Evolutionary conservation across 1,140 invertebrate genomes (phyloP), one percentile per base, ranked within the genome.

Genomic region (Latrodectus geometricus): DNA sequence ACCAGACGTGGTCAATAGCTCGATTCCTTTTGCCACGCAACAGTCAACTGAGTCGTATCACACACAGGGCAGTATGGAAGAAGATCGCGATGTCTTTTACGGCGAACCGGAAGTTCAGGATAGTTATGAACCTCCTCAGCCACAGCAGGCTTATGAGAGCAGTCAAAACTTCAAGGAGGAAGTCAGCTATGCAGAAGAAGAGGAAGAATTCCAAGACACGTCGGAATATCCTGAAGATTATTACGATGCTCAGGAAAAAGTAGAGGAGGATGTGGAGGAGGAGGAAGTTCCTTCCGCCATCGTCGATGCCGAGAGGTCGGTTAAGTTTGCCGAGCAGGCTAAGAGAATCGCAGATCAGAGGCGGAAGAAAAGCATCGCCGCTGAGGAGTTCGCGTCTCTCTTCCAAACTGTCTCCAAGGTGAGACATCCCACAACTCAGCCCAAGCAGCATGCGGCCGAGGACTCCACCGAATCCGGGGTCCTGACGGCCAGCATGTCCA

Each of bases 401-500:
- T 87, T 87, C 76, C 76, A 79, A 75, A 87, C 85, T 9, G 85
- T 87, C 0, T 73, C 76, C 35, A 87, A 80, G 52, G 56, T 35
- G n/a, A 73, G 56, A 20, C 75, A 76, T 35, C 54, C 9, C 56
- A 15, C 54, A 69, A 35, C 84, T 61, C 66, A 11, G 49, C 48
- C 54, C 14, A 66, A 69, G 20, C 56, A 68, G 15, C 56, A 54
- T 35, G 35, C 61, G 8, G 15, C 79, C 8, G 78, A 87, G 56
- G 78, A 87, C 61, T 80, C 85, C 0, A 69, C 61, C 9, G 78
- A 87, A 35, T 82, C 78, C 0, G 70, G 66, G n/a, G 79, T 81
- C 20, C 52, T 76, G 9, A 81, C 80, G 5, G 52, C 77, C 8
- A 89, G 88, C 70, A 69, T 88, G 61, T 90, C 90, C 9, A 87